Base-by-base conservation (phyloP, 2,797 vertebrate species). In the Hirundo rustica region DNA sequence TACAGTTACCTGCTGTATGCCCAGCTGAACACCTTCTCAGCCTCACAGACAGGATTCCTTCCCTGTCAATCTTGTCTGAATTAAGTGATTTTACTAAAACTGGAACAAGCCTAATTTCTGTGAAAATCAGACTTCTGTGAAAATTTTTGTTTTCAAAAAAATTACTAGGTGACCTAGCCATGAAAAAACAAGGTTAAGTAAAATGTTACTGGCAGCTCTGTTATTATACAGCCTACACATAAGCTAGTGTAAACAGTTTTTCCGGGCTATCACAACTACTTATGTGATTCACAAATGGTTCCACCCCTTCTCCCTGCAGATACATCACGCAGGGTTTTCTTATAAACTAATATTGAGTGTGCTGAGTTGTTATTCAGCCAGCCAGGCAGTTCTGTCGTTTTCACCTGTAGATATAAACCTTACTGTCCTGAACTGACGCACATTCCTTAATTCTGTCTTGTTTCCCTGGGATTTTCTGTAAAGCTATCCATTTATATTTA, bases 321-420 rank as follows among this genome's bases (percentile, higher is more conserved):
- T 7, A 21, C 6, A 44, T 13, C 12, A n/a, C 5, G 16, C 2
- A 64, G 14, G 1, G 9, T 11, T 50, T 62, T 65, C 70, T 55
- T 32, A 66, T 30, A 34, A 76, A 40, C n/a, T 51, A 22, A 14
- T 76, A 23, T 29, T 0, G 0, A 70, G n/a, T 1, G 0, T 66
- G 11, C 7, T 2, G 6, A 80, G 68, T 7, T 79, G 47, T 16
- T 84, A 9, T 57, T 77, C 17, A 62, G 40, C 9, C 13, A 74
- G 27, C 6, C 30, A 77, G 40, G 48, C 17, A 48, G 36, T 48
- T 75, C 34, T 57, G 34, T 8, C 62, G 57, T 14, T 83, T 10
- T 55, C 30, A 64, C 6, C 21, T 70, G 27, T 3, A 72, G 44
- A 44, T 19, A 44, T 19, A 44, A 44, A 44, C 44, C 44, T 44